Conservation (phyloP, 2,797 vertebrate species). For the Nasua narica region DNA sequence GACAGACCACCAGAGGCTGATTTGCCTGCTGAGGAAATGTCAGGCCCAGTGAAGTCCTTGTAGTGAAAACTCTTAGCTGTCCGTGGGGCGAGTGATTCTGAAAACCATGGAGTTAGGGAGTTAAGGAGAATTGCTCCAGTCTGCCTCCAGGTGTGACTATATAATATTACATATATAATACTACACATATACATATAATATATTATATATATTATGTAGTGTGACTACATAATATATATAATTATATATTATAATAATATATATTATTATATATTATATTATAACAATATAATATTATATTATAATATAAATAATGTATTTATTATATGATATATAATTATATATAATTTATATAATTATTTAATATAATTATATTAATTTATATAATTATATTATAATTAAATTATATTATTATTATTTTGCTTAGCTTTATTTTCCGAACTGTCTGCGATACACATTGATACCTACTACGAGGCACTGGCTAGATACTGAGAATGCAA, state of each 20-base stretch:
- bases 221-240: no score
- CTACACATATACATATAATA: no score
- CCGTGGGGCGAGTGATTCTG: neutral
- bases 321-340: no score
- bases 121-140: neutral
- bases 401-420: neutral
- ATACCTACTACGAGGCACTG: neutral
- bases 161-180: no score
- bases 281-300: no score
- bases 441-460: neutral
- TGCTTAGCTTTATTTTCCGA: neutral
- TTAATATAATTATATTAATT: no score
- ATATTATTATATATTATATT: no score
- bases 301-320: no score
- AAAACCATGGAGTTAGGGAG: neutral
- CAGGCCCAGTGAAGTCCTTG: neutral
- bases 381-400: no score
- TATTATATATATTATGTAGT: no score
- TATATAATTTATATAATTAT: no score
- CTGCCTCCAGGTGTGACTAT: neutral
- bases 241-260: no score
- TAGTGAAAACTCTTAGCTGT: neutral
- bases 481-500: neutral
- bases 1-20: neutral
- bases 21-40: neutral